phyloP scores from a whole-genome alignment of 2,113 vertebrate genomes.

The Riparia riparia region DNA sequence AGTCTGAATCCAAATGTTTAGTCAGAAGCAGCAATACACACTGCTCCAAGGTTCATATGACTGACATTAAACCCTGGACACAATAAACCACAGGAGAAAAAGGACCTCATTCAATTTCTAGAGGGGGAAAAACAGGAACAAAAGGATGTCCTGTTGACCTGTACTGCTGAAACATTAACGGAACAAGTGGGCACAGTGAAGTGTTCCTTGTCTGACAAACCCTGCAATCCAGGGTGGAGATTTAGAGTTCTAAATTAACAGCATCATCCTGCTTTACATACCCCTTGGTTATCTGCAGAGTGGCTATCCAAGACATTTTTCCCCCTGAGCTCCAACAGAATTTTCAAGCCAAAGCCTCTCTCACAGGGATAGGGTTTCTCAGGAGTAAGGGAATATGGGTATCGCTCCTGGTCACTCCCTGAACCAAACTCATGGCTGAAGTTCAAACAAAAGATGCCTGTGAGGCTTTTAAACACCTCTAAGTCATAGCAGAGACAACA shows the following conservation, averaged over 20 bases:
- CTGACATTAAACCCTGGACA: constrained; percentile 8
- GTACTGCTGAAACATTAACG: not conserved
- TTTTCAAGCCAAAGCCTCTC: not conserved
- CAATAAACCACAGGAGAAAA: not conserved
- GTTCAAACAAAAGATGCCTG: constrained; percentile 74
- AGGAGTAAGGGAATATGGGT: not conserved
- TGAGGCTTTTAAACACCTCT: constrained; percentile 41
- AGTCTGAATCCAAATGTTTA: not conserved
- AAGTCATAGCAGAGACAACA: constrained; percentile 37
- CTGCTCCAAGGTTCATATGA: not conserved
- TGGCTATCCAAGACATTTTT: not conserved
- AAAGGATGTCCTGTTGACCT: not conserved
- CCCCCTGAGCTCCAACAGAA: not conserved
- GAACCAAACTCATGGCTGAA: constrained; percentile 2
- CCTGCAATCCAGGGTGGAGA: not conserved
- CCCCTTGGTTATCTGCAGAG: not conserved
- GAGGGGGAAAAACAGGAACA: not conserved
- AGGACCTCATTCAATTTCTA: not conserved
- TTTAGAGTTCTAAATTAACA: not conserved
- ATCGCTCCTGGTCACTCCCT: not conserved
- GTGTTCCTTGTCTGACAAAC: not conserved
- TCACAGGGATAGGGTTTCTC: constrained; percentile 49
- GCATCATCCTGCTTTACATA: not conserved
- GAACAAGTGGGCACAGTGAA: not conserved
- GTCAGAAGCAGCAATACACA: constrained; percentile 8